Base-by-base conservation (phyloP, 92 coral and sea anemone genomes). In the Paragorgia papillata region DNA sequence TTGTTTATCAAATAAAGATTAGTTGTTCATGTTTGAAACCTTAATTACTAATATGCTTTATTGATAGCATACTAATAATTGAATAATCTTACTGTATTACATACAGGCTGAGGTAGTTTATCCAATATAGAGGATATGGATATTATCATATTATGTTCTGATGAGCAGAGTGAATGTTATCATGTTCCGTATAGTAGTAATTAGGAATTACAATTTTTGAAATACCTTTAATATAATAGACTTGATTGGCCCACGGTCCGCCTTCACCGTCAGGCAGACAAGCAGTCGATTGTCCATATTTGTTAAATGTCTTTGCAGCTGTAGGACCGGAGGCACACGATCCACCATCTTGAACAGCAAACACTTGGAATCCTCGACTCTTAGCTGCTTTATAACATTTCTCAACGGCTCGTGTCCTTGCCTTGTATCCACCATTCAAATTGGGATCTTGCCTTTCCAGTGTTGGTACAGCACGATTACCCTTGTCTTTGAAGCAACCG, bases 291-390 rank as follows among this genome's bases (percentile, higher is more conserved):
- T 27, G 1, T 0, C 81, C 85, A 81, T 81, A 48, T 55, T 81
- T 81, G 66, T 73, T 32, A 33, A 40, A 81, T 12, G 80, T 73
- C 25, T 44, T 60, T 25, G 68, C 61, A 17, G 85, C 80, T 7
- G 69, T 49, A 1, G 28, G 49, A 60, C 80, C 59, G 7, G 85
- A 81, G 7, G 74, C 80, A n/a, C 80, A 73, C 60, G 19, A 73
- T 25, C 80, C 85, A 28, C 80, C 65, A 73, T 81, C 0, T 33
- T 81, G 85, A 48, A 81, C 13, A 12, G 80, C 80, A 32, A 75
- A 81, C 51, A 80, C 69, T 41, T 48, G 40, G 65, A 58, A 80
- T 1, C 80, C 85, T 49, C 85, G 39, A 10, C 44, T 71, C 37
- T 32, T 59, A 8, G 80, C 80, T 10, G 80, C 85, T 8, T 41